phyloP scores from a whole-genome alignment of 2,113 vertebrate species.

The Phyllostomus discolor region DNA sequence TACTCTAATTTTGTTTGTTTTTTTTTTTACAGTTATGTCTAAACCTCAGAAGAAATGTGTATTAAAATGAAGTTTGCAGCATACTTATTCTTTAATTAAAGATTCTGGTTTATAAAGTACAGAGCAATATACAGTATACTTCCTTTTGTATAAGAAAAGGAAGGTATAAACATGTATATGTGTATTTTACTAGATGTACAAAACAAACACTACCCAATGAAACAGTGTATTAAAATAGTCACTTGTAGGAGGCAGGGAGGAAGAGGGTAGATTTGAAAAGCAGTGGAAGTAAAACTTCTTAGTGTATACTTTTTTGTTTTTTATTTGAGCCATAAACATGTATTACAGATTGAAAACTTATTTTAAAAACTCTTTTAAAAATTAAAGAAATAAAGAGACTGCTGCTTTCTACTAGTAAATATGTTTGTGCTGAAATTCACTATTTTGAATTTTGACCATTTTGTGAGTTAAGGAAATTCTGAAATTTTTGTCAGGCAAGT shows the following conservation, averaged over 20 bases:
- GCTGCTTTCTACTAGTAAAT: background rate
- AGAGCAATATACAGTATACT: background rate
- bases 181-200: background rate
- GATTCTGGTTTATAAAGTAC: background rate
- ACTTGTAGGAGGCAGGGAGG: background rate
- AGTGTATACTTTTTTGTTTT: background rate
- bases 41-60: background rate
- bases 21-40: background rate
- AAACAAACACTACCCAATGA: background rate
- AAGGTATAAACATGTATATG: background rate
- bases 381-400: background rate
- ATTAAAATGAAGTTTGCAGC: background rate
- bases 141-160: slow-evolving; percentile 1
- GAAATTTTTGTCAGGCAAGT: background rate
- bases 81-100: slow-evolving; percentile 18
- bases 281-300: background rate
- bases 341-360: background rate
- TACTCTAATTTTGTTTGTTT: slow-evolving; percentile 23
- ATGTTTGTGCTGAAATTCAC: background rate
- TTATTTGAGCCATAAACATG: background rate
- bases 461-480: background rate
- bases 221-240: background rate
- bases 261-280: background rate
- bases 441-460: background rate
- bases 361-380: background rate